These are phyloP conservation scores for Tamandua tetradactyla DNA, from an alignment of 2,797 vertebrate species.

Conservation along the genomic window DNA sequence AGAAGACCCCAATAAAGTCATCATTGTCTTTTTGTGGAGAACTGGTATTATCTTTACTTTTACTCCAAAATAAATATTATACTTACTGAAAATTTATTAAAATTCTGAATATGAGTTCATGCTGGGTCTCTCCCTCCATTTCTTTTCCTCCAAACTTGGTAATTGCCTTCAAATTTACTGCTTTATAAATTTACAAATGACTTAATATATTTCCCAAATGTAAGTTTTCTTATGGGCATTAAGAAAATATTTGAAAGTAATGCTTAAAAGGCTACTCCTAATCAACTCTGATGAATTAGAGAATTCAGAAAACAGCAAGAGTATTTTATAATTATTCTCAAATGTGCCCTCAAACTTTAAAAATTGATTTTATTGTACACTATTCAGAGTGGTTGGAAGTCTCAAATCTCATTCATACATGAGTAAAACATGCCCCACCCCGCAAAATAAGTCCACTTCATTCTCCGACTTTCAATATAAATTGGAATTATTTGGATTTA, in stretches of 20 bases:
- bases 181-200: constrained; percentile 36
- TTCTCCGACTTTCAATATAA: constrained; percentile 18
- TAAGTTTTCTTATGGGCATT: background rate
- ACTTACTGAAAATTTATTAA: background rate
- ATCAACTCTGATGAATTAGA: background rate
- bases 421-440: background rate
- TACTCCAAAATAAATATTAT: background rate
- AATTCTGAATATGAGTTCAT: background rate
- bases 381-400: background rate
- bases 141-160: background rate
- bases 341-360: background rate
- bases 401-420: background rate
- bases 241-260: constrained; percentile 34
- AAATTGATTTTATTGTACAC: background rate
- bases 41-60: background rate
- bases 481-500: constrained; percentile 33
- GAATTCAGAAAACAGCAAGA: constrained; percentile 24
- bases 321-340: background rate
- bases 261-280: background rate
- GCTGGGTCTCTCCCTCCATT: background rate
- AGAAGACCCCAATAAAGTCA: background rate
- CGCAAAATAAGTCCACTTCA: background rate
- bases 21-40: background rate
- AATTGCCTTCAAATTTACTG: background rate
- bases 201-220: constrained; percentile 9